These are phyloP conservation scores for Urophycis tenuis DNA, from an alignment of 2,797 vertebrate species.

Conservation along the genomic window DNA sequence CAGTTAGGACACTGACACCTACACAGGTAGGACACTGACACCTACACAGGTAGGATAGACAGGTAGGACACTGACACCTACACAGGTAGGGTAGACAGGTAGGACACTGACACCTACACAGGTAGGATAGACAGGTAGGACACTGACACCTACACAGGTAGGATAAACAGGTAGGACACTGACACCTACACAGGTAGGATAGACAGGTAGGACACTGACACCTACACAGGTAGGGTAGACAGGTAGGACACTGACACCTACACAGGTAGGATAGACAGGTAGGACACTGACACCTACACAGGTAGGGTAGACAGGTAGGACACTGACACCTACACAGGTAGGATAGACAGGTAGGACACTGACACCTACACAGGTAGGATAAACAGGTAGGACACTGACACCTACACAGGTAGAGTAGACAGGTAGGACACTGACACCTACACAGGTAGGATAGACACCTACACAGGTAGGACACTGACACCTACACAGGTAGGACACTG, in stretches of 20 bases:
- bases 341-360: background rate
- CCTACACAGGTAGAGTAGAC: background rate
- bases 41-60: background rate
- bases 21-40: background rate
- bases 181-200: too few relatives aligned
- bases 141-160: too few relatives aligned
- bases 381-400: conserved; percentile 78
- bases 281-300: conserved; percentile 9
- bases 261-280: conserved; percentile 88
- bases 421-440: background rate
- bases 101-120: too few relatives aligned
- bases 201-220: too few relatives aligned
- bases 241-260: too few relatives aligned
- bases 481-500: background rate
- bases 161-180: too few relatives aligned
- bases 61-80: too few relatives aligned
- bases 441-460: background rate
- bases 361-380: too few relatives aligned
- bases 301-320: background rate
- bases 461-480: conserved; percentile 67
- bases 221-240: too few relatives aligned
- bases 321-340: background rate
- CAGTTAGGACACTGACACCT: conserved; percentile 62
- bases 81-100: too few relatives aligned
- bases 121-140: too few relatives aligned